Evolutionary conservation across 1,140 invertebrate genomes (phyloP), one percentile per base, ranked within the genome.

Genomic region (Panulirus ornatus): DNA sequence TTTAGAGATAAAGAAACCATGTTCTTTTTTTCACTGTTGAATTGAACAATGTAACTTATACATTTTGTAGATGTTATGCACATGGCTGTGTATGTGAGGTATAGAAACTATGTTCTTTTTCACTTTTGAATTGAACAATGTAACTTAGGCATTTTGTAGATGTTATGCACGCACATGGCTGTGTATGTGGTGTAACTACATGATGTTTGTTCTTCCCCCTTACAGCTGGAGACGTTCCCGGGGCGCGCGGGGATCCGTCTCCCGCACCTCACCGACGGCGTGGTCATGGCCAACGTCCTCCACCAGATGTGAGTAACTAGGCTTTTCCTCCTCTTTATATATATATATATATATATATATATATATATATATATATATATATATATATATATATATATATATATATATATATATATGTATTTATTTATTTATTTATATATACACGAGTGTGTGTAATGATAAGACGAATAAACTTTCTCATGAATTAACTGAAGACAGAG

Each of bases 221-320:
- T 36, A 40, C 79, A 89, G 88, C 88, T 89, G 88, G 88, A 89
- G 81, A 89, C 88, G 54, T 89, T 89, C 70, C 88, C 88, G 8
- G 88, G 88, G 2, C 44, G 88, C 8, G 42, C 83, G 34, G 88
- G 88, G 0, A 84, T 58, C 70, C 8, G 34, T 6, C 27, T 89
- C 16, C 40, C 58, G 1, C 44, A 84, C 1, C 70, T 89, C 3
- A 83, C 79, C 1, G 88, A 89, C 27, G 88, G 88, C 27, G 79
- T 84, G 1, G 36, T 76, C 44, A 89, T 89, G 88, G 88, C 88
- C 11, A 82, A 73, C 79, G 79, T 89, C 19, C 71, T 89, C 36
- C 79, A 89, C 36, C 79, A 83, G n/a, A 89, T 89, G 88, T 89
- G 40, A 75, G 88, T 88, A 78, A 34, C 38, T 38, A 16, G 2